Evolutionary conservation across 1,140 invertebrate species (phyloP).

Genomic region (Aphis craccivora): DNA sequence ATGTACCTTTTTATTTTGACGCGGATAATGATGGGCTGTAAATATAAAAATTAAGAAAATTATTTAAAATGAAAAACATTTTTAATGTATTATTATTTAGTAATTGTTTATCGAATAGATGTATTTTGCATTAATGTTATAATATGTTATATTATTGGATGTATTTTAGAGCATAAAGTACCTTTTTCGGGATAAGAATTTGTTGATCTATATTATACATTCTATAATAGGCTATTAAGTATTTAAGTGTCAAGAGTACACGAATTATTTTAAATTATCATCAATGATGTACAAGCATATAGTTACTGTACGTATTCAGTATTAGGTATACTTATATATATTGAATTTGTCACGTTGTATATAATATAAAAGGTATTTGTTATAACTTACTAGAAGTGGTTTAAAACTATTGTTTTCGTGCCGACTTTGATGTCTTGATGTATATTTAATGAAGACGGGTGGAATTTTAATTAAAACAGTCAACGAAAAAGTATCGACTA

Average conservation of each 20-base stretch:
- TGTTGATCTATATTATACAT: neutral
- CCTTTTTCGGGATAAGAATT: neutral
- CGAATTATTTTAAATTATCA: neutral
- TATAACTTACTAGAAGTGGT: neutral
- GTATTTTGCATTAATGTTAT: too few species aligned
- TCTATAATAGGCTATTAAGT: neutral
- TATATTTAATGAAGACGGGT: constrained; percentile 1
- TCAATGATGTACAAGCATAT: neutral
- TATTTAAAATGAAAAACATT: too few species aligned
- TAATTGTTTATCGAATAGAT: too few species aligned
- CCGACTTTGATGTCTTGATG: neutral
- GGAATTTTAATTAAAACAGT: neutral
- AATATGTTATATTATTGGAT: too few species aligned
- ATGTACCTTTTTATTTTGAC: too few species aligned
- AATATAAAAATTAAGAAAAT: too few species aligned
- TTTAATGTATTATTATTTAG: too few species aligned
- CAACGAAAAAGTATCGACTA: neutral
- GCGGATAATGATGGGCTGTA: too few species aligned
- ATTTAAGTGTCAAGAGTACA: neutral
- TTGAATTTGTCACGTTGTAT: neutral
- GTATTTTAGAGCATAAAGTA: too few species aligned
- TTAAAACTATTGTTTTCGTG: neutral
- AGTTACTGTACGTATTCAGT: neutral
- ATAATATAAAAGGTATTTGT: neutral
- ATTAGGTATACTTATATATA: neutral